Evolutionary conservation across 2,888 invertebrate species (phyloP).

Genomic region (Sarcophaga caerulescens): DNA sequence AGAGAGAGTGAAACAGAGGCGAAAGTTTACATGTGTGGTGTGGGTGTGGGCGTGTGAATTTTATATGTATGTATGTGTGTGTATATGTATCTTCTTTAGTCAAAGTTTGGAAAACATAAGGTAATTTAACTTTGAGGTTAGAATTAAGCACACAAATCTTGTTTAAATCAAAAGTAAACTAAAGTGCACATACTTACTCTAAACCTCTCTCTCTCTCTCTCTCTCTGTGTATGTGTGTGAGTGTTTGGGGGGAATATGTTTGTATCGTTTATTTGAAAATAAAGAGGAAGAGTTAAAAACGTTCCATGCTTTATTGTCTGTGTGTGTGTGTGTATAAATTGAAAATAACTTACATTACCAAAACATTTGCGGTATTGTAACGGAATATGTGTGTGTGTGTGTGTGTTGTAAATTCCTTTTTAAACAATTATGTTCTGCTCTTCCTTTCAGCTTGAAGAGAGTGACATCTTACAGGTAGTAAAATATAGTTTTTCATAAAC

Average conservation of each 20-base stretch:
- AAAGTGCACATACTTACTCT: conserved; percentile 15
- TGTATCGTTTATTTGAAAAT: background rate
- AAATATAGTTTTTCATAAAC: conserved; percentile 10
- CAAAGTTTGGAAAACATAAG: conserved; percentile 26
- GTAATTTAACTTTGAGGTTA: conserved; percentile 56
- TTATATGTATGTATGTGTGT: background rate
- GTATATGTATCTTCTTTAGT: too few species aligned
- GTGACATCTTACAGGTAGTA: background rate
- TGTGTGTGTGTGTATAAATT: background rate
- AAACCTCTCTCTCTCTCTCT: background rate
- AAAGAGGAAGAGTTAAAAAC: background rate
- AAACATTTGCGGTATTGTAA: conserved; percentile 21
- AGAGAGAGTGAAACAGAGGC: background rate
- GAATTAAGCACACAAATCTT: conserved; percentile 57
- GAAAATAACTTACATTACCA: conserved; percentile 6
- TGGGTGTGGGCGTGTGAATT: too few species aligned
- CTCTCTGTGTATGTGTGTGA: background rate
- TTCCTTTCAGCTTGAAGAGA: conserved; percentile 14
- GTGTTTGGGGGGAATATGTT: background rate
- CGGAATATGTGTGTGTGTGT: background rate
- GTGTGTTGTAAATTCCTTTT: conserved; percentile 39
- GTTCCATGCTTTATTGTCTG: background rate
- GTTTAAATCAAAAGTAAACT: conserved; percentile 58
- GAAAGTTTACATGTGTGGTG: too few species aligned
- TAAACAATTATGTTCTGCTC: conserved; percentile 37